Conservation (phyloP, 2,113 vertebrate species). For the Polyodon spathula region DNA sequence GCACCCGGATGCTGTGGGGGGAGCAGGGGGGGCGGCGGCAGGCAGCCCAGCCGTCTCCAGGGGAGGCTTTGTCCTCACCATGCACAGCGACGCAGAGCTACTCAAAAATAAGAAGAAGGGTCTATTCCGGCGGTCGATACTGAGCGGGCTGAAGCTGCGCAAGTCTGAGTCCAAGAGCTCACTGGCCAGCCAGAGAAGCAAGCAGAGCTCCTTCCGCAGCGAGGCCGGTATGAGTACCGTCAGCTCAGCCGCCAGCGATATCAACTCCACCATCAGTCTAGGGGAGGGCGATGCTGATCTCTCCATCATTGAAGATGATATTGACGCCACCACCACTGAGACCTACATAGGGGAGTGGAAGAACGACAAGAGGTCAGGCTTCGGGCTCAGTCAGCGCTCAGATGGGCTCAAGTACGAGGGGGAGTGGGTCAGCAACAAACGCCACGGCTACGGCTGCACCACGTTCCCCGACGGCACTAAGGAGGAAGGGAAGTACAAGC, state of each 20-base stretch:
- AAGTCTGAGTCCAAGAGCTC: conserved; percentile 95
- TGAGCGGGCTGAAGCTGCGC: conserved; percentile 87
- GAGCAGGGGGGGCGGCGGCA: conserved; percentile 57
- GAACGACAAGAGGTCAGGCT: conserved; percentile 84
- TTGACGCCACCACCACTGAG: conserved; percentile 93
- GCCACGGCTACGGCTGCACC: conserved; percentile 93
- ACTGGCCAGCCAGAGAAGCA: conserved; percentile 93
- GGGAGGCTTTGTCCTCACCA: conserved; percentile 83
- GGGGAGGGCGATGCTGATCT: conserved; percentile 79
- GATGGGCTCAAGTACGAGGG: conserved; percentile 88
- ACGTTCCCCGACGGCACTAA: conserved; percentile 92
- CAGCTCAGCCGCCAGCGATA: conserved; percentile 88
- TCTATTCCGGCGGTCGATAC: conserved; percentile 85
- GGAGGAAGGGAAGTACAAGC: conserved; percentile 98
- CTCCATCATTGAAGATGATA: conserved; percentile 69
- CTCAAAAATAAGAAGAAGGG: conserved; percentile 86
- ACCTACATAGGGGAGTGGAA: conserved; percentile 91
- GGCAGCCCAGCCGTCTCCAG: conserved; percentile 79
- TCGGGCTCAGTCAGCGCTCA: conserved; percentile 83
- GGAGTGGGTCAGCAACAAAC: conserved; percentile 85
- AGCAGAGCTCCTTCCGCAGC: conserved; percentile 97
- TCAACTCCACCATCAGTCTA: conserved; percentile 93
- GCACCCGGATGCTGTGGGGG: conserved; percentile 57
- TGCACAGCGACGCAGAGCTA: conserved; percentile 77
- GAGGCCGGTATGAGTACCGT: conserved; percentile 94